A percentile compares a stretch with the other conserved stretches of the same genome.
Evolutionary conservation across 2,888 invertebrate species (phyloP).

Genomic region (Actias luna): DNA sequence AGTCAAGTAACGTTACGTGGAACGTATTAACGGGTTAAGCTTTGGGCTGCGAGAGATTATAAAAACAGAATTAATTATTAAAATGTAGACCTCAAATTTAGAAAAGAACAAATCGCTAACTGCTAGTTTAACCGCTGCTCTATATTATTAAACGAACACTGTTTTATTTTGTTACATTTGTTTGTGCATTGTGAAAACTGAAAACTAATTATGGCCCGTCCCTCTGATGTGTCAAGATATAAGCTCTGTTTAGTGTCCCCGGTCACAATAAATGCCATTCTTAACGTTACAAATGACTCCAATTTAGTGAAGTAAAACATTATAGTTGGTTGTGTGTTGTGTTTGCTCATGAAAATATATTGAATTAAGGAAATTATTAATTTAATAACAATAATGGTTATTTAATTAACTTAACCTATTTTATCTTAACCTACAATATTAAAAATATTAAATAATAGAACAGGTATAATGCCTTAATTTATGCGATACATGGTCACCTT

Average conservation of each 20-base stretch:
- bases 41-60: no score
- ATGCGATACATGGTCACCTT: no score
- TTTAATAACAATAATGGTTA: not conserved
- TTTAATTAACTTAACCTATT: no score
- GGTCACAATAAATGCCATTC: slow-evolving; percentile 25
- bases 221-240: slow-evolving; percentile 1
- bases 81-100: no score
- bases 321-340: not conserved
- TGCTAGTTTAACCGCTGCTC: no score
- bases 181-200: not conserved
- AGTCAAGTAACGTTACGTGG: no score
- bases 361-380: not conserved
- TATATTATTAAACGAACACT: not conserved
- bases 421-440: no score
- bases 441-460: no score
- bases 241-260: slow-evolving; percentile 24
- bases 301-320: slow-evolving; percentile 2
- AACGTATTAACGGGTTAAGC: no score
- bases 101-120: no score
- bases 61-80: no score
- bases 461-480: no score
- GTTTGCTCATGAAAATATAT: not conserved
- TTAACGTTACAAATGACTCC: slow-evolving; percentile 21
- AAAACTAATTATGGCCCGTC: not conserved
- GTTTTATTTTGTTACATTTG: not conserved